A percentile compares a stretch with the other conserved stretches of the same genome.
phyloP scores from a whole-genome alignment of 2,888 invertebrate species.

The Crepidodera aurea region DNA sequence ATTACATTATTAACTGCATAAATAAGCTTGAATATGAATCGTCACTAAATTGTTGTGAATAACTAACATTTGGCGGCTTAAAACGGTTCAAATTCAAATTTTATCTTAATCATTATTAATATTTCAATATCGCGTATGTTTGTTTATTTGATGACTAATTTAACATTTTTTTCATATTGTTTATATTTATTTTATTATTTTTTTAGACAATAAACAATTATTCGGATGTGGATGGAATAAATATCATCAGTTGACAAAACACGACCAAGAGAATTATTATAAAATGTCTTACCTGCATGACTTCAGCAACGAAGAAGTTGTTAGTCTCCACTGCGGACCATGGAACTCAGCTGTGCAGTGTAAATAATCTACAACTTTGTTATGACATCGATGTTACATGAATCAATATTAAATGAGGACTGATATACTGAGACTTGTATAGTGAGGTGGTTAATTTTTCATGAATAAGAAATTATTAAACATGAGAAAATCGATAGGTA shows the following conservation, averaged over 20 bases:
- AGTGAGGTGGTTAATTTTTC: neutral
- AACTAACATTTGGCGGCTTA: no score
- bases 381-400: neutral
- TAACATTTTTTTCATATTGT: no score
- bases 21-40: no score
- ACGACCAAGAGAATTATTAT: conserved; percentile 53
- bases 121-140: no score
- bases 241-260: conserved; percentile 78
- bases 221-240: conserved; percentile 84
- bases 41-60: no score
- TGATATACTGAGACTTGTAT: neutral
- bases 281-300: conserved; percentile 50
- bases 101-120: no score
- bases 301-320: conserved; percentile 44
- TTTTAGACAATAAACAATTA: conserved; percentile 69
- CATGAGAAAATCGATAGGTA: neutral
- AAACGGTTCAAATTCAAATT: no score
- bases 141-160: no score
- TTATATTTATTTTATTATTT: no score
- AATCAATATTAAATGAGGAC: neutral
- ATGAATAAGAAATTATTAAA: neutral
- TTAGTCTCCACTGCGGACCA: conserved; percentile 61
- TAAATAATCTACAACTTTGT: no score
- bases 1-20: no score
- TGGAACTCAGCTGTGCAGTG: conserved; percentile 61